These are phyloP conservation scores for Fregata magnificens DNA, from an alignment of 2,113 vertebrate species.

Conservation along the genomic window DNA sequence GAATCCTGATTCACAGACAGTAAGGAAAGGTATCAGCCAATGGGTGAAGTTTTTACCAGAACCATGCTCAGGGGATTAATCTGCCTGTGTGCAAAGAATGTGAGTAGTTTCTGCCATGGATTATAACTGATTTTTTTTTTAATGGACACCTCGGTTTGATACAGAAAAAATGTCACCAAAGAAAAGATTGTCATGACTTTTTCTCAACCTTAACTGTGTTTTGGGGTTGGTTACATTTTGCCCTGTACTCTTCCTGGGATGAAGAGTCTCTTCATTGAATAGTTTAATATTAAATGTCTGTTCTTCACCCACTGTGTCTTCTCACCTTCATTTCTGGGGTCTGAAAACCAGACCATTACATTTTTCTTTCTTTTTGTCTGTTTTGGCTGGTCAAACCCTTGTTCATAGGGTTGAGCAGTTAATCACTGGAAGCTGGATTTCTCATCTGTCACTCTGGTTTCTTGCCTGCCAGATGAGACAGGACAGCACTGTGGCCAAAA, in stretches of 20 bases:
- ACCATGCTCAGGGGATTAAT: fast-evolving
- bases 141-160: background rate
- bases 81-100: background rate
- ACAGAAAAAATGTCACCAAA: background rate
- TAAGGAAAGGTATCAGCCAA: background rate
- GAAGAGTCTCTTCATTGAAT: background rate
- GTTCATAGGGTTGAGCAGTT: background rate
- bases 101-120: background rate
- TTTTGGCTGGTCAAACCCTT: background rate
- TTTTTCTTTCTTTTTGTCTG: background rate
- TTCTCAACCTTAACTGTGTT: background rate
- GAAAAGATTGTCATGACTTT: background rate
- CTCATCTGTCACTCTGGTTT: background rate
- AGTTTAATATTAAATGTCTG: background rate
- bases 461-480: background rate
- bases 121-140: background rate
- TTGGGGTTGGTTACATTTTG: background rate
- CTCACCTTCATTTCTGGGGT: background rate
- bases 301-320: background rate
- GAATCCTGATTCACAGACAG: background rate
- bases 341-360: background rate
- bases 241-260: background rate
- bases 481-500: background rate
- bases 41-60: background rate
- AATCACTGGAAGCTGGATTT: background rate